Percentiles rank a stretch among this genome's conserved stretches.
Evolutionary conservation across 2,113 vertebrate species (phyloP).

Genomic region (Notarius lentiginosus): DNA sequence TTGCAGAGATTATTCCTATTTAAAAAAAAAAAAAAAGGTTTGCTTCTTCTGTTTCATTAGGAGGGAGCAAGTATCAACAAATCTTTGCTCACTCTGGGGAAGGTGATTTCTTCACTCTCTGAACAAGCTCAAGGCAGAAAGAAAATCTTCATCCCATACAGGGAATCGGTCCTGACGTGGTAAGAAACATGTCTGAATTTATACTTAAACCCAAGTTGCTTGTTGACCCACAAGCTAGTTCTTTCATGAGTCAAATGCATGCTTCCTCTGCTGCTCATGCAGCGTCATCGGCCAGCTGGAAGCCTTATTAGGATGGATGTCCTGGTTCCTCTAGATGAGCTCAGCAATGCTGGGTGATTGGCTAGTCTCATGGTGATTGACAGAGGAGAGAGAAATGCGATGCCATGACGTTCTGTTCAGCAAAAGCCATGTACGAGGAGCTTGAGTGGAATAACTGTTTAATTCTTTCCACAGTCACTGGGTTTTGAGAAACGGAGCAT

Average conservation of each 20-base stretch:
- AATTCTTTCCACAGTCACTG: too few species aligned
- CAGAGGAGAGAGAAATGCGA: background rate
- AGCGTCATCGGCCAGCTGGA: background rate
- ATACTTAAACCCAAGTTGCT: background rate
- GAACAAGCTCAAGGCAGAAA: constrained; percentile 78
- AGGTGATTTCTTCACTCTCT: constrained; percentile 92
- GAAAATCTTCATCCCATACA: constrained; percentile 87
- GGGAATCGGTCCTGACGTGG: constrained; percentile 95
- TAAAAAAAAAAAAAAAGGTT: background rate
- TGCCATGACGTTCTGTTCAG: too few species aligned
- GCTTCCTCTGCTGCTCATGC: background rate
- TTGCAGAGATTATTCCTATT: background rate
- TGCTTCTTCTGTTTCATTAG: constrained; percentile 64
- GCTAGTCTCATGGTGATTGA: background rate
- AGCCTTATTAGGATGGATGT: background rate
- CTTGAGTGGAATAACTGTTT: too few species aligned
- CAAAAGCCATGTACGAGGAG: too few species aligned
- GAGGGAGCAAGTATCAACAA: constrained; percentile 96
- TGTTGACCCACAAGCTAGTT: background rate
- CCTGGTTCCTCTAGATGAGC: background rate
- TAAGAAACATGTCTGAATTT: constrained; percentile 60
- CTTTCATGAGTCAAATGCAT: background rate
- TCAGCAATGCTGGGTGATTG: background rate
- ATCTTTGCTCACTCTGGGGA: constrained; percentile 91
- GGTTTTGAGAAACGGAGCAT: too few species aligned